phyloP scores from a whole-genome alignment of 2,797 vertebrate species.

The Buceros bicornis region DNA sequence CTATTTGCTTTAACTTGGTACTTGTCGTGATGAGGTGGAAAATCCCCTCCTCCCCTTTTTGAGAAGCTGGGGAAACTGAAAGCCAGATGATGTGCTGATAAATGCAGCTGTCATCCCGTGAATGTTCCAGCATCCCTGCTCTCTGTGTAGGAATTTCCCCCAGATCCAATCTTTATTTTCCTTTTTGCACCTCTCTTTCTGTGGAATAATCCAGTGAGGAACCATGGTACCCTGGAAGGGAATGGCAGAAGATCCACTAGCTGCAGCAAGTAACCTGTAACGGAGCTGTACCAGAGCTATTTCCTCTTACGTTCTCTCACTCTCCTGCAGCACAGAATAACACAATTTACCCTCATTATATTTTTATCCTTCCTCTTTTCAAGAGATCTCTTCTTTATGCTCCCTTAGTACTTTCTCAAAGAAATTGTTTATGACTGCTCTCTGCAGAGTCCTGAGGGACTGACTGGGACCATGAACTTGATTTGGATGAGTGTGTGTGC shows the following conservation, averaged over 20 bases:
- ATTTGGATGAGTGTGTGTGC: conserved; percentile 20
- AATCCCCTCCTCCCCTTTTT: neutral
- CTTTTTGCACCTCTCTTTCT: neutral
- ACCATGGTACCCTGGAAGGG: neutral
- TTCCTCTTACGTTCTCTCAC: neutral
- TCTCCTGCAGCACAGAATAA: neutral
- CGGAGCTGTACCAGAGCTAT: neutral
- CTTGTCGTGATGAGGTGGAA: neutral
- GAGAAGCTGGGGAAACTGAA: neutral
- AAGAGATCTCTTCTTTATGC: neutral
- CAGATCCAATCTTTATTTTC: neutral
- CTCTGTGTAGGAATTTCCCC: neutral
- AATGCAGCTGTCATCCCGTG: neutral
- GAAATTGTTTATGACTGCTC: neutral
- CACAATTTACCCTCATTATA: neutral
- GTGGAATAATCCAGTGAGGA: neutral
- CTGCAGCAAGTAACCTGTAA: neutral
- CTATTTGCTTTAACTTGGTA: neutral
- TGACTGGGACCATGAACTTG: neutral
- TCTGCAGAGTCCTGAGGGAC: neutral
- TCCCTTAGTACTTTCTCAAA: neutral
- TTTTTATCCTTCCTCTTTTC: neutral
- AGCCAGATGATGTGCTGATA: neutral
- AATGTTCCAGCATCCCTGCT: neutral
- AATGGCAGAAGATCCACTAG: neutral